Evolutionary conservation across 64 coral and sea anemone genomes (phyloP).

Genomic region (Trachythela sp.): DNA sequence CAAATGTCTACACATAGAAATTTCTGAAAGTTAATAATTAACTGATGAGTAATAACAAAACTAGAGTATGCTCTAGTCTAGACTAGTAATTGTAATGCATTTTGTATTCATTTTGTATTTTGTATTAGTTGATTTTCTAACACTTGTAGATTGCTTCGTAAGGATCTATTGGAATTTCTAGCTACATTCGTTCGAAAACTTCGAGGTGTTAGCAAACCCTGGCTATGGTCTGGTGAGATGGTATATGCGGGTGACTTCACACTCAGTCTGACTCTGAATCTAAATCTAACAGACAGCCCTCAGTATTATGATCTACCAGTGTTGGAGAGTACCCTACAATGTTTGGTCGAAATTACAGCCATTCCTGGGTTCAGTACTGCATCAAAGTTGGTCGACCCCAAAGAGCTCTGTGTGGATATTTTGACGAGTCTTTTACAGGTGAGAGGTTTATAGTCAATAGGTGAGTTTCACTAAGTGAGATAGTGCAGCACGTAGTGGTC

Average conservation of each 20-base stretch:
- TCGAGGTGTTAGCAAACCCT: conserved; percentile 38
- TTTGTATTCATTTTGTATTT: too few species aligned
- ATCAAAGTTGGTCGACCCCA: conserved; percentile 51
- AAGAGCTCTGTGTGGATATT: conserved; percentile 56
- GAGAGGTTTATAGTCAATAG: background rate
- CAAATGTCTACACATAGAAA: too few species aligned
- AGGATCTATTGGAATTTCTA: conserved; percentile 62
- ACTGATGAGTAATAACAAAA: too few species aligned
- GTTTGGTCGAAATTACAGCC: conserved; percentile 61
- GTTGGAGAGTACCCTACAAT: conserved; percentile 73
- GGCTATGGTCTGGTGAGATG: conserved; percentile 67
- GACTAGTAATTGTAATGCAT: too few species aligned
- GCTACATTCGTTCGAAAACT: conserved; percentile 46
- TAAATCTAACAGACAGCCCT: conserved; percentile 79
- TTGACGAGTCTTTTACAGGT: conserved; percentile 72
- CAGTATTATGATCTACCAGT: conserved; percentile 86
- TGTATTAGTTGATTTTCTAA: too few species aligned
- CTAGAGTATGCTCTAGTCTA: too few species aligned
- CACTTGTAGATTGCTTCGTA: conserved; percentile 58
- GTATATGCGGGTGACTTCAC: conserved; percentile 79
- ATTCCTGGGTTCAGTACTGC: conserved; percentile 56
- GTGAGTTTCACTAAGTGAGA: too few species aligned
- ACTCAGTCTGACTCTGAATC: conserved; percentile 62
- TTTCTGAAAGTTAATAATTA: too few species aligned
- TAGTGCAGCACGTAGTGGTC: too few species aligned